phyloP scores from a whole-genome alignment of 2,797 vertebrate species.

The Malacoctenus gilli region DNA sequence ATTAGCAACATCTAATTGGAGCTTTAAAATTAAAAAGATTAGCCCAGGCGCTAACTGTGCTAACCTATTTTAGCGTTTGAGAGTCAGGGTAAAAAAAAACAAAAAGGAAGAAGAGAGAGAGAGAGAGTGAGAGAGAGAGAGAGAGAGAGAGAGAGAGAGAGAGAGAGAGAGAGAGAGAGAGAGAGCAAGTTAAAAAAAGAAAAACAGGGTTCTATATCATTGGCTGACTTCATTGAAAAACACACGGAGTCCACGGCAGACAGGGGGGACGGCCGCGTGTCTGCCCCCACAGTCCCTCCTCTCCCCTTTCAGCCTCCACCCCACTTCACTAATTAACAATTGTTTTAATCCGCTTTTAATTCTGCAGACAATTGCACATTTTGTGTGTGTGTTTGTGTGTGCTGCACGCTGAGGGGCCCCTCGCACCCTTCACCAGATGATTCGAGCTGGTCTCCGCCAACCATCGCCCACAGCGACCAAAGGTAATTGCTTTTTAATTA shows the following conservation, averaged over 20 bases:
- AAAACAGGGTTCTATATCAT: constrained; percentile 48
- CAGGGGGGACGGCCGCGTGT: constrained; percentile 11
- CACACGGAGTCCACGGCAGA: constrained; percentile 28
- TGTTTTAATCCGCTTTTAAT: constrained; percentile 67
- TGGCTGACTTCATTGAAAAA: constrained; percentile 59
- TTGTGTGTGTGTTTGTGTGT: constrained; percentile 11
- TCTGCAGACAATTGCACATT: constrained; percentile 58
- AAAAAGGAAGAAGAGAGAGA: neutral
- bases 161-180: constrained; percentile 4
- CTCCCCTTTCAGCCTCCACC: constrained; percentile 20
- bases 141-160: neutral
- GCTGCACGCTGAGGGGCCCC: constrained; percentile 49
- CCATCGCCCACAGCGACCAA: constrained; percentile 68
- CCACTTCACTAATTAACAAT: constrained; percentile 67
- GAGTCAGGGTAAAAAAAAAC: neutral
- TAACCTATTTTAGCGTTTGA: constrained; percentile 60
- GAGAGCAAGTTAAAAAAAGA: constrained; percentile 21
- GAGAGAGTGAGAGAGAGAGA: neutral
- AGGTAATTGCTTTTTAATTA: constrained; percentile 84
- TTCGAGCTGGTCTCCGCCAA: constrained; percentile 56
- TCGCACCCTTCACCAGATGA: constrained; percentile 63
- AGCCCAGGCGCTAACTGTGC: constrained; percentile 48
- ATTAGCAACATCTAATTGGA: constrained; percentile 67
- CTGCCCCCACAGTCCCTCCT: constrained; percentile 23
- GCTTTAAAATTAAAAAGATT: constrained; percentile 64